Conservation (phyloP, 2,888 invertebrate species). For the Ischnus inquisitorius region DNA sequence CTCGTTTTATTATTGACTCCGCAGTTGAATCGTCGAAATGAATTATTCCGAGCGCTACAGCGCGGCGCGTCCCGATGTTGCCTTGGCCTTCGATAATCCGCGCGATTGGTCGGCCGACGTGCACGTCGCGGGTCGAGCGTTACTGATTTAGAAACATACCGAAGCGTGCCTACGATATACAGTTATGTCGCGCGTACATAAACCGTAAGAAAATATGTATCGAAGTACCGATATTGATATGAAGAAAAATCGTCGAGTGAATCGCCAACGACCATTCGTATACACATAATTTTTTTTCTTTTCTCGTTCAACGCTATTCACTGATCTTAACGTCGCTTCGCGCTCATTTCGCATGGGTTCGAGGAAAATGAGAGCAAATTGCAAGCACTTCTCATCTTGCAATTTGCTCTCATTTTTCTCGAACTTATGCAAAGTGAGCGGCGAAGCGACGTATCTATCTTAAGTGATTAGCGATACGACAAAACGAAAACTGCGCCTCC, state of each 20-base stretch:
- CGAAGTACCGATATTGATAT: not conserved
- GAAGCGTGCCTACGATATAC: conserved; percentile 70
- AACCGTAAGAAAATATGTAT: conserved; percentile 14
- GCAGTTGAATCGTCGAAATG: conserved; percentile 14
- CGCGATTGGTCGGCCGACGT: conserved; percentile 72
- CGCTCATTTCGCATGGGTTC: too few relatives aligned
- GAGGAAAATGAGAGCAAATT: too few relatives aligned
- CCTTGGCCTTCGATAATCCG: conserved; percentile 75
- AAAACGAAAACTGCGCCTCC: not conserved
- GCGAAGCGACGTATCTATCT: too few relatives aligned
- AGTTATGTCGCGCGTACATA: conserved; percentile 68
- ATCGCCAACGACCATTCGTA: not conserved
- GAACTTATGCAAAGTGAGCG: too few relatives aligned
- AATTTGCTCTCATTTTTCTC: too few relatives aligned
- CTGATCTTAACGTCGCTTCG: too few relatives aligned
- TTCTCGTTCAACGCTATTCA: too few relatives aligned
- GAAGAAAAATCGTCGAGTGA: not conserved
- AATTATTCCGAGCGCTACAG: conserved; percentile 30
- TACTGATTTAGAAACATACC: conserved; percentile 78
- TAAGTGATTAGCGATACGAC: not conserved
- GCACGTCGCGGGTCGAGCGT: conserved; percentile 69
- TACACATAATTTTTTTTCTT: too few relatives aligned
- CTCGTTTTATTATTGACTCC: conserved; percentile 18
- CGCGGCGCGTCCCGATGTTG: conserved; percentile 23
- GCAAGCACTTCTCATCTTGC: too few relatives aligned